Evolutionary conservation across 2,113 vertebrate genomes (phyloP).

Genomic region (Cololabis saira): DNA sequence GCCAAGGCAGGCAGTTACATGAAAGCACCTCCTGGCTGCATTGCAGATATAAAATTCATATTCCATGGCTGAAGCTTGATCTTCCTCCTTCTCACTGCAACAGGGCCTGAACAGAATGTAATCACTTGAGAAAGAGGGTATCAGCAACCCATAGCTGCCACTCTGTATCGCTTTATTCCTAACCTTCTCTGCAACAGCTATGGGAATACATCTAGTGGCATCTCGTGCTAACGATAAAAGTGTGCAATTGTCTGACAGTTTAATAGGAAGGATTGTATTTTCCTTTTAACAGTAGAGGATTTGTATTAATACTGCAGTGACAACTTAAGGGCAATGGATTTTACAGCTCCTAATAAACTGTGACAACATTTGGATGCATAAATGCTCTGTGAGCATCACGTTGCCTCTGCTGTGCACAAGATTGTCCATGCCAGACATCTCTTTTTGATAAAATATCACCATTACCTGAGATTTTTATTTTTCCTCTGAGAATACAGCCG

Average conservation of each 20-base stretch:
- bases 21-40: constrained; percentile 68
- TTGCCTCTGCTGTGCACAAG: background rate
- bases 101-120: constrained; percentile 75
- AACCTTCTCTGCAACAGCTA: constrained; percentile 14
- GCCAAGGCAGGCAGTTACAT: constrained; percentile 38
- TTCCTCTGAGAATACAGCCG: no score
- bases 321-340: background rate
- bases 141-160: constrained; percentile 32
- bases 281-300: background rate
- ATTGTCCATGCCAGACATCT: constrained; percentile 4
- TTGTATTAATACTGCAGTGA: constrained; percentile 19
- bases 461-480: no score
- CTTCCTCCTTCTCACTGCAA: constrained; percentile 66
- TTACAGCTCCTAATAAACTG: background rate
- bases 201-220: background rate
- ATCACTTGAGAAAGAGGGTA: constrained; percentile 53
- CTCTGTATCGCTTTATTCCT: constrained; percentile 3
- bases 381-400: background rate
- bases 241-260: background rate
- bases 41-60: constrained; percentile 82
- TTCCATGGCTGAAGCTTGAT: constrained; percentile 74
- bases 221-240: background rate
- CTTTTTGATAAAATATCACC: no score
- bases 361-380: background rate
- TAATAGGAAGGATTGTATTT: background rate